phyloP scores from a whole-genome alignment of 2,888 invertebrate genomes.

The Camponotus fellah region DNA sequence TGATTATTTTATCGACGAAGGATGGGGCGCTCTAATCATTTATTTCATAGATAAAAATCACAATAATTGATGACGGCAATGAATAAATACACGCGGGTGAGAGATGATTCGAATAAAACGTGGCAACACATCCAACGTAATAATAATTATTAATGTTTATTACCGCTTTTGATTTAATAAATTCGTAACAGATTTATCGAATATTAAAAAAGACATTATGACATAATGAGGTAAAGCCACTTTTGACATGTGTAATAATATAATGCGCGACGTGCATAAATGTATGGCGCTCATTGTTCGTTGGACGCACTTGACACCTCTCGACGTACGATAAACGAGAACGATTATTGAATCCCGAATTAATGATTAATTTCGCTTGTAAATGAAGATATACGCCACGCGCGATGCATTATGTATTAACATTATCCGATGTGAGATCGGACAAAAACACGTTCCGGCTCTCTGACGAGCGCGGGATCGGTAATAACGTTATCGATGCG shows the following conservation, averaged over 20 bases:
- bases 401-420: conserved; percentile 54
- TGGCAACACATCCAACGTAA: conserved; percentile 9
- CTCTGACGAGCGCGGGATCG: conserved; percentile 32
- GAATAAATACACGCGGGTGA: conserved; percentile 12
- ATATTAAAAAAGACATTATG: conserved; percentile 53
- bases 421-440: conserved; percentile 44
- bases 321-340: conserved; percentile 48
- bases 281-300: conserved; percentile 44
- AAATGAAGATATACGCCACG: conserved; percentile 50
- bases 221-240: conserved; percentile 34
- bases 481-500: conserved; percentile 33
- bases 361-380: conserved; percentile 56
- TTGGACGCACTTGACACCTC: conserved; percentile 47
- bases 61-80: conserved; percentile 39
- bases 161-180: conserved; percentile 52
- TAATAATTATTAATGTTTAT: conserved; percentile 52
- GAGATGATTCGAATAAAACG: conserved; percentile 42
- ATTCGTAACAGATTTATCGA: conserved; percentile 29
- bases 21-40: conserved; percentile 19
- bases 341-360: conserved; percentile 54
- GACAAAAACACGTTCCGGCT: conserved; percentile 52
- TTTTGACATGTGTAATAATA: conserved; percentile 43
- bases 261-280: conserved; percentile 30
- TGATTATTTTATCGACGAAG: background rate
- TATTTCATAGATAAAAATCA: conserved; percentile 41